phyloP scores from a whole-genome alignment of 1,140 invertebrate species.

The Tribolium madens region DNA sequence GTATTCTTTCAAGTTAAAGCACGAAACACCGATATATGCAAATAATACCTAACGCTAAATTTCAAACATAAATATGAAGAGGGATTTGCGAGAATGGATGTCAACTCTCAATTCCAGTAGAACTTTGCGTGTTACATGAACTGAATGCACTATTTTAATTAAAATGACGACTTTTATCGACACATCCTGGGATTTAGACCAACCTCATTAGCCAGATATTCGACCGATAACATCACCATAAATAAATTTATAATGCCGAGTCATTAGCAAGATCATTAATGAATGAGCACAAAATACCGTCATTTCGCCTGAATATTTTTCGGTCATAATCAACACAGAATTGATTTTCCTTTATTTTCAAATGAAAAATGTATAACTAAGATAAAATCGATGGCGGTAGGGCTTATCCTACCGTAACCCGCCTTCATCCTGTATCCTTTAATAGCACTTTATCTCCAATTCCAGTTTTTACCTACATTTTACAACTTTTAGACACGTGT shows the following conservation, averaged over 20 bases:
- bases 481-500: conserved; percentile 11
- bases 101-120: not conserved
- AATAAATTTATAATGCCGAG: not conserved
- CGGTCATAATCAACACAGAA: not conserved
- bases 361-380: conserved; percentile 13
- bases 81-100: conserved; percentile 8
- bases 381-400: not conserved
- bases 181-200: conserved; percentile 1
- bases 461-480: conserved; percentile 16
- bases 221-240: not conserved
- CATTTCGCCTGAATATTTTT: not conserved
- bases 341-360: not conserved
- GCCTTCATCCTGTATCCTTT: conserved; percentile 21
- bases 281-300: not conserved
- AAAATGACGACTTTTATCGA: conserved; percentile 23
- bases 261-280: not conserved
- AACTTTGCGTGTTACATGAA: conserved; percentile 9
- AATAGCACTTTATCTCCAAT: conserved; percentile 13
- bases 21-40: conserved; percentile 24
- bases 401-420: not conserved
- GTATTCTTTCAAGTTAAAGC: conserved; percentile 16
- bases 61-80: conserved; percentile 38
- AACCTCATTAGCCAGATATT: conserved; percentile 1
- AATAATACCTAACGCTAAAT: conserved; percentile 15
- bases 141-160: not conserved